Base-by-base conservation (phyloP, 2,113 vertebrate species). In the Hypomesus transpacificus region DNA sequence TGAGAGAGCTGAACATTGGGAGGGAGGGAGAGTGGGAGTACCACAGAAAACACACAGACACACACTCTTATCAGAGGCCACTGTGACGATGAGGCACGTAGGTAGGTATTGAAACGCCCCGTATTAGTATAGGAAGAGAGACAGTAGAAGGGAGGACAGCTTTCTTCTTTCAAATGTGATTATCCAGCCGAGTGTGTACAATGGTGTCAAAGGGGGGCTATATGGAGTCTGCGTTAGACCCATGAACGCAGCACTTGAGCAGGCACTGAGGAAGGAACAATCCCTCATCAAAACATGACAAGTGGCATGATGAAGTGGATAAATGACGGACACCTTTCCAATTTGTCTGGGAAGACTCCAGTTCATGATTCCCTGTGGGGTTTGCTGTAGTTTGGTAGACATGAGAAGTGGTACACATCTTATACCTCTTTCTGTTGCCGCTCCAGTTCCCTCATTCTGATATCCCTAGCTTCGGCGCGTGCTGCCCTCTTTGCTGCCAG, bases 391-490 rank as follows among this genome's bases (percentile, higher is more conserved):
- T 56, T 4, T 1, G n/a, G 18, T 1, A 22, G 18, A 20, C 60
- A 62, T 24, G 26, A 13, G 14, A 62, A 9, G 6, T 6, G 5
- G 31, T 6, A 34, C 31, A 39, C 20, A 14, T 64, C 50, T 8
- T 58, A 56, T 93, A 99, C 97, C 96, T 99, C 96, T 92, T 94
- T 97, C 50, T 98, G 97, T 56, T 99, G 97, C 51, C 96, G 91
- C 69, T 98, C 96, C 81, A 99, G 89, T 87, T 99, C 97, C 84
- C 93, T 92, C 96, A 99, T 99, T 62, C 96, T 95, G 77, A 99
- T 99, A 78, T 98, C 96, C 84, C 97, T 93, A 66, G 97, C 97
- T 89, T 99, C 97, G 22, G 97, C 97, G 69, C 97, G 93, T 39
- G 97, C 97, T 11, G 96, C 96, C 64, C 97, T 90, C 82, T 97